Evolutionary conservation across 2,797 vertebrate species (phyloP).

Genomic region (Malacoctenus gilli): DNA sequence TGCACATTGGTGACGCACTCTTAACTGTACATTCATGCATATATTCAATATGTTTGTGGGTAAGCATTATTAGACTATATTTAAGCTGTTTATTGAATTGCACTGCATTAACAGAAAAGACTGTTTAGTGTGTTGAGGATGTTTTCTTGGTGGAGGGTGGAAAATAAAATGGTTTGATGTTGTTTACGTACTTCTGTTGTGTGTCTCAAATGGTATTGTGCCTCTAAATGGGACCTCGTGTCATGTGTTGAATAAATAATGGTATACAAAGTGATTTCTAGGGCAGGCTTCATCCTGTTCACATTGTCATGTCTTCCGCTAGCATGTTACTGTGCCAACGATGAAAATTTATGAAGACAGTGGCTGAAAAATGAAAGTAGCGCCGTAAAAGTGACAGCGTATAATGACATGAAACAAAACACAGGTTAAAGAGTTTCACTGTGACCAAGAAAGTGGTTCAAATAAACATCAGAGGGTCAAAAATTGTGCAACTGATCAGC

Average conservation of each 20-base stretch:
- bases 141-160: constrained; percentile 11
- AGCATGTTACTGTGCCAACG: constrained; percentile 20
- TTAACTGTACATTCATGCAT: neutral
- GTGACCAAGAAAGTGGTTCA: too few species aligned
- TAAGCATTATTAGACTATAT: too few species aligned
- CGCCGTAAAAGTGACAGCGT: neutral
- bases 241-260: constrained; percentile 55
- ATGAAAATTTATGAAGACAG: constrained; percentile 4
- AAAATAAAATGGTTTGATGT: constrained; percentile 31
- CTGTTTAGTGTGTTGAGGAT: neutral
- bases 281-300: constrained; percentile 11
- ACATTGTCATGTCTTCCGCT: constrained; percentile 33
- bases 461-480: too few species aligned
- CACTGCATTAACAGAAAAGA: neutral
- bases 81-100: too few species aligned
- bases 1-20: neutral
- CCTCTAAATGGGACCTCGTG: constrained; percentile 1
- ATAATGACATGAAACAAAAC: too few species aligned
- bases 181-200: constrained; percentile 10
- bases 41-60: neutral
- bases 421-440: too few species aligned
- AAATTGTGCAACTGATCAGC: too few species aligned
- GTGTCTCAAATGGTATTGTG: constrained; percentile 24
- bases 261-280: constrained; percentile 41
- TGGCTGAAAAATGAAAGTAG: neutral